These are phyloP conservation scores for Nysson spinosus DNA, from an alignment of 2,888 invertebrate species.

Conservation along the genomic window DNA sequence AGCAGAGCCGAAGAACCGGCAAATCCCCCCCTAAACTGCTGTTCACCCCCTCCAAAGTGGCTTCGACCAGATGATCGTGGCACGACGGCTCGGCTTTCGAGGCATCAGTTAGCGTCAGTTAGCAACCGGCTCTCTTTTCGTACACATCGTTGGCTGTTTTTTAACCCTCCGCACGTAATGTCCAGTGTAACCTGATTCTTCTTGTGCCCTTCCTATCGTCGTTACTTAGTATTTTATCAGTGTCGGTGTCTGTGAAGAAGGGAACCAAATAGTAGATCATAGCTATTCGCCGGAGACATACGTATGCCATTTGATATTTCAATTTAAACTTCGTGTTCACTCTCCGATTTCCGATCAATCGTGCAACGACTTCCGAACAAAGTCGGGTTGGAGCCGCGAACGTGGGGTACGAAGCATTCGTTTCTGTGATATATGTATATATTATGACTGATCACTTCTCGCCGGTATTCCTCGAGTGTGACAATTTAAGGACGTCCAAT, in stretches of 20 bases:
- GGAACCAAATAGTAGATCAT: too few species aligned
- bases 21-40: slow-evolving; percentile 28
- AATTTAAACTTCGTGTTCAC: too few species aligned
- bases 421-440: slow-evolving; percentile 71
- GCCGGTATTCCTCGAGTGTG: slow-evolving; percentile 61
- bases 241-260: slow-evolving; percentile 46
- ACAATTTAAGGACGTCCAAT: slow-evolving; percentile 68
- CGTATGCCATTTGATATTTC: too few species aligned
- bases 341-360: too few species aligned
- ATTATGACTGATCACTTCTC: slow-evolving; percentile 68
- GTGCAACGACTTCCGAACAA: background rate
- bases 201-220: slow-evolving; percentile 29
- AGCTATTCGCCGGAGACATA: too few species aligned
- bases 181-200: slow-evolving; percentile 64
- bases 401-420: slow-evolving; percentile 22
- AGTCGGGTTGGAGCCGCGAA: background rate
- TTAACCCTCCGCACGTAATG: slow-evolving; percentile 51
- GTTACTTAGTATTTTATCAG: too few species aligned
- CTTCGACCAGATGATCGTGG: slow-evolving; percentile 72
- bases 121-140: slow-evolving; percentile 74
- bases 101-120: slow-evolving; percentile 68
- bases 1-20: slow-evolving; percentile 48
- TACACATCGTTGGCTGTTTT: slow-evolving; percentile 46
- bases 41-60: slow-evolving; percentile 18
- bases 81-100: slow-evolving; percentile 37